A percentile compares a stretch with the other conserved stretches of the same genome.
phyloP scores from a whole-genome alignment of 2,113 vertebrate genomes.

The Cyrtonyx montezumae region DNA sequence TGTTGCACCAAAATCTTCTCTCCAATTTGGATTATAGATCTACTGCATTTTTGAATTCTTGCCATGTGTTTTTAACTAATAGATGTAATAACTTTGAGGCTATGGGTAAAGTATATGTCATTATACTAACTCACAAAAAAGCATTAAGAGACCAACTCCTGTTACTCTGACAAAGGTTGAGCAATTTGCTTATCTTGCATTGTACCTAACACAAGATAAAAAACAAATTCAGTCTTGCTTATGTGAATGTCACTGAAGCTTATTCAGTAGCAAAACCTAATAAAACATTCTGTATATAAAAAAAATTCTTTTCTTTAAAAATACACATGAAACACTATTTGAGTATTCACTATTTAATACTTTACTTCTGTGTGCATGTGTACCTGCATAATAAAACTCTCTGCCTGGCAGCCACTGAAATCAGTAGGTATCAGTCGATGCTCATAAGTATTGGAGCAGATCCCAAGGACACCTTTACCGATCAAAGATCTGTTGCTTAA shows the following conservation, averaged over 20 bases:
- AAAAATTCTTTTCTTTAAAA: not conserved
- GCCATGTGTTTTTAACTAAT: not conserved
- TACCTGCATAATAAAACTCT: not conserved
- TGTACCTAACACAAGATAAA: not conserved
- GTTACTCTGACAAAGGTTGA: accelerated
- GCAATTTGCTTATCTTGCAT: not conserved
- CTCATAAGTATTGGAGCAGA: not conserved
- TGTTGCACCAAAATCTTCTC: not conserved
- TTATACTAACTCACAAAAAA: not conserved
- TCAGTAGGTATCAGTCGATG: not conserved
- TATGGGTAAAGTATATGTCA: not conserved
- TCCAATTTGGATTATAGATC: not conserved
- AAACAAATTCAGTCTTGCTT: not conserved
- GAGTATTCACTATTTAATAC: not conserved
- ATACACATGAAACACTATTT: not conserved
- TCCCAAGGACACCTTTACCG: not conserved
- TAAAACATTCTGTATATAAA: not conserved
- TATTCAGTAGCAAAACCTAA: not conserved
- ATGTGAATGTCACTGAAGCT: not conserved
- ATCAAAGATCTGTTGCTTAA: not conserved
- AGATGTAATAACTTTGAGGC: not conserved
- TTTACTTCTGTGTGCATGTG: not conserved
- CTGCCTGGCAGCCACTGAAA: not conserved
- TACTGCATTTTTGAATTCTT: not conserved
- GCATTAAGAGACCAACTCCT: not conserved